These are phyloP conservation scores for Nomada flava DNA, from an alignment of 2,888 invertebrate species.

Conservation along the genomic window DNA sequence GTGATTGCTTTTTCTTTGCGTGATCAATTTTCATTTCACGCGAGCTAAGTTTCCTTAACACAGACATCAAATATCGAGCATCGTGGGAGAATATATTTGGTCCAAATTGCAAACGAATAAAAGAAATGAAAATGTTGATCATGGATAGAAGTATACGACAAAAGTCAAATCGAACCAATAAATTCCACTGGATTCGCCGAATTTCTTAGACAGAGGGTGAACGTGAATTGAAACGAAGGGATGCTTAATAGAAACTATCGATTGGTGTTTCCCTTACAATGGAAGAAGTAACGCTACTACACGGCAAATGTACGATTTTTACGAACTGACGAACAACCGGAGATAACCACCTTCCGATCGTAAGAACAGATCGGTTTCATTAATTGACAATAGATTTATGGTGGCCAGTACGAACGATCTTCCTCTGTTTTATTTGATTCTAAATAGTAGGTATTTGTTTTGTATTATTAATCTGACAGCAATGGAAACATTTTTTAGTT, in stretches of 20 bases:
- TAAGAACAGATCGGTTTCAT: background rate
- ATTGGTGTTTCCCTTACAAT: constrained; percentile 1
- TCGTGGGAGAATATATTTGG: no score
- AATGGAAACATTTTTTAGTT: no score
- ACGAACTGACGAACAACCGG: background rate
- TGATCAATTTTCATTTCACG: background rate
- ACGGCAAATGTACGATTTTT: background rate
- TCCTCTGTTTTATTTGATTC: background rate
- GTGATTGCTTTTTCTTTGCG: background rate
- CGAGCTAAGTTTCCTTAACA: no score
- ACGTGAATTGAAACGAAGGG: constrained; percentile 1
- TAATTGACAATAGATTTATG: background rate
- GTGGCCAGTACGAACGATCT: background rate
- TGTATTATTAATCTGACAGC: no score
- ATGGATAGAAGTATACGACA: background rate
- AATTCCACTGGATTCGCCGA: background rate
- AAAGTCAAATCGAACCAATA: background rate
- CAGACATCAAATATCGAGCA: no score
- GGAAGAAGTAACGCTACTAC: background rate
- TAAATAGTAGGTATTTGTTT: no score
- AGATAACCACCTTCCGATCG: background rate
- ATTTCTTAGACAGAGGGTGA: background rate
- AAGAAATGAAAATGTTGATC: no score
- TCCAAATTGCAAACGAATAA: no score
- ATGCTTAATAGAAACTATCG: background rate